phyloP scores from a whole-genome alignment of 2,888 invertebrate genomes.

The Hirtodrosophila trivittata region DNA sequence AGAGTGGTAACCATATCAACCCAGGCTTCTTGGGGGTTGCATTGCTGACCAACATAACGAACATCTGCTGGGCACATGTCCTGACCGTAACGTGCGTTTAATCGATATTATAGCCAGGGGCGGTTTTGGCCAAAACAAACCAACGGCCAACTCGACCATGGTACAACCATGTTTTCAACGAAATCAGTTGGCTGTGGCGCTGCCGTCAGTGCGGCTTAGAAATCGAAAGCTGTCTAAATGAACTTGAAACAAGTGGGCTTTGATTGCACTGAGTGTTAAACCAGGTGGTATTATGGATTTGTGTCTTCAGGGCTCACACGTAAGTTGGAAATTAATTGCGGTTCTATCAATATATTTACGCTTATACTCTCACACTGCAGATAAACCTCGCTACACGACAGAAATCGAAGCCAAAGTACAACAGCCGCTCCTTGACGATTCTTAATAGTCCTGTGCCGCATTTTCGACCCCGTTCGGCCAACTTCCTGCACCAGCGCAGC shows the following conservation, averaged over 20 bases:
- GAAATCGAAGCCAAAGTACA: slow-evolving; percentile 82
- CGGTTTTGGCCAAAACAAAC: slow-evolving; percentile 68
- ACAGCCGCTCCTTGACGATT: slow-evolving; percentile 68
- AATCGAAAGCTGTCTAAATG: slow-evolving; percentile 39
- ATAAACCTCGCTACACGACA: slow-evolving; percentile 83
- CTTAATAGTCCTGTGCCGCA: slow-evolving; percentile 54
- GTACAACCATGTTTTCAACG: slow-evolving; percentile 23
- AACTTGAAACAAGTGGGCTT: slow-evolving; percentile 33
- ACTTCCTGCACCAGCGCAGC: slow-evolving; percentile 76
- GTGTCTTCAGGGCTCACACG: slow-evolving; percentile 83
- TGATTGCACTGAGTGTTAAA: slow-evolving; percentile 11
- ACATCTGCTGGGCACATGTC: slow-evolving; percentile 54
- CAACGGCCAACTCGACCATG: slow-evolving; percentile 32
- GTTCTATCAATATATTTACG: background rate
- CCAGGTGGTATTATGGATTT: slow-evolving; percentile 82
- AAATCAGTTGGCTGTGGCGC: slow-evolving; percentile 66
- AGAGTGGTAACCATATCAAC: slow-evolving; percentile 28
- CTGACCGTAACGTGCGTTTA: slow-evolving; percentile 61
- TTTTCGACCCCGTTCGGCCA: slow-evolving; percentile 82
- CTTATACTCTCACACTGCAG: slow-evolving; percentile 50
- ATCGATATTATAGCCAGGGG: slow-evolving; percentile 66
- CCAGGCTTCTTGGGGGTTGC: slow-evolving; percentile 50
- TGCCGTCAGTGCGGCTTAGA: slow-evolving; percentile 41
- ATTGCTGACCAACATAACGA: slow-evolving; percentile 62
- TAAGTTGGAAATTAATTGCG: slow-evolving; percentile 41